Base-by-base conservation (phyloP, 2,113 vertebrate genomes). In the Datnioides undecimradiatus region DNA sequence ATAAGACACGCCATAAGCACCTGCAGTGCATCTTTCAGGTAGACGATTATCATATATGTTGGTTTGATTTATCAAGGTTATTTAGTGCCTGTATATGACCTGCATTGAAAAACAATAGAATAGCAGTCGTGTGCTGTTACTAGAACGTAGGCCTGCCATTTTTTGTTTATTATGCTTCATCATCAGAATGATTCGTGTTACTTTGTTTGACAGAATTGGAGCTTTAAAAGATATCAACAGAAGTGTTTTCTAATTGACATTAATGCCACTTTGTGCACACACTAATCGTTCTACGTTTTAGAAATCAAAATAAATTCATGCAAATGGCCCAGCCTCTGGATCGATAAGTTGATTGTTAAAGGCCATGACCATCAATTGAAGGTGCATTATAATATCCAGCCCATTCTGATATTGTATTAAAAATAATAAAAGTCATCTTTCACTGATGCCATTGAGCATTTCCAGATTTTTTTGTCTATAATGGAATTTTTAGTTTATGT, bases 111-210 rank as follows among this genome's bases (percentile, higher is more conserved):
- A 48, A 72, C 43, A 66, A 31, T 5, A 62, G n/a, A 14, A 74
- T 19, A 27, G 29, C 17, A 71, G 25, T 54, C 41, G 4, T 58
- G 40, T 55, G 10, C 51, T 66, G 51, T n/a, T 27, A 31, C 31
- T 21, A 65, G 13, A 34, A 23, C 9, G 16, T 80, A 31, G 40
- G 33, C 14, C 38, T 36, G 41, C 14, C 60, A 23, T 17, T 46
- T 13, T 72, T 77, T 84, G 68, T 79, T 52, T 72, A 9, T 74
- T n/a, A 6, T 1, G 27, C 33, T 33, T 78, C 12, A 46, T 79
- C 69, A 69, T 52, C 29, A 58, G 25, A 68, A 36, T 17, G 33
- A 52, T 48, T 40, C 43, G 60, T 55, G 6, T 34, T 43, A 38
- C 43, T 23, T 52, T n/a, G n/a, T 66, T 62, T 43, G 19, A 76